Percentiles rank a stretch among this genome's conserved stretches.
Evolutionary conservation across 2,888 invertebrate species (phyloP).

Genomic region (Drosophila cracens): DNA sequence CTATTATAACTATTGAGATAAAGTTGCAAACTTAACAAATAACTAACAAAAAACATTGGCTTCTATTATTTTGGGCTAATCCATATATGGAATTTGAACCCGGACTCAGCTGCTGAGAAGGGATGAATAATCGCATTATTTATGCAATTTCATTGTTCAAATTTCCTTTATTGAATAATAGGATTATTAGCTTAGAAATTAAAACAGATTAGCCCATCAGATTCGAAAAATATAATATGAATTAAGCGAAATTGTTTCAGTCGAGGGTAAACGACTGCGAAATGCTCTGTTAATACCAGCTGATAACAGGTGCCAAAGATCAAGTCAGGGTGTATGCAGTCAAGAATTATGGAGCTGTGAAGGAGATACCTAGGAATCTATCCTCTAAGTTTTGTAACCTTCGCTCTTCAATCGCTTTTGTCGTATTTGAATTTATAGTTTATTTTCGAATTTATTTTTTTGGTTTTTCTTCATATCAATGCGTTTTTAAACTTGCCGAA

Average conservation of each 20-base stretch:
- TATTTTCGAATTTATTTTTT: too few species aligned
- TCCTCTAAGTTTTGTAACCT: too few species aligned
- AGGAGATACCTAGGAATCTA: neutral
- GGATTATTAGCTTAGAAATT: neutral
- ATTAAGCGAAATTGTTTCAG: neutral
- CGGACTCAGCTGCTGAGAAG: neutral
- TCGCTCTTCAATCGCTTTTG: neutral
- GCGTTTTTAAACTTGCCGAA: neutral
- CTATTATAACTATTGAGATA: neutral
- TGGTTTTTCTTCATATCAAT: neutral
- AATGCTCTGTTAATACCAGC: neutral
- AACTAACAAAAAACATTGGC: neutral
- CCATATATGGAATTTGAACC: neutral
- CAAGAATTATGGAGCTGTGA: neutral
- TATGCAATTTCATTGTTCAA: neutral
- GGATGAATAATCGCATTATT: neutral
- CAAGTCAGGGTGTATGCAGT: neutral
- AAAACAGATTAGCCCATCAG: neutral
- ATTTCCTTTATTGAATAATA: neutral
- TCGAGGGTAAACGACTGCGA: neutral
- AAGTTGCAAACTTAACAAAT: neutral
- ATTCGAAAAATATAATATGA: neutral
- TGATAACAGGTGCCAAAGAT: neutral
- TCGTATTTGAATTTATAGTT: too few species aligned
- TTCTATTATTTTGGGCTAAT: neutral